phyloP scores from a whole-genome alignment of 2,113 vertebrate species.

The Chloebia gouldiae region DNA sequence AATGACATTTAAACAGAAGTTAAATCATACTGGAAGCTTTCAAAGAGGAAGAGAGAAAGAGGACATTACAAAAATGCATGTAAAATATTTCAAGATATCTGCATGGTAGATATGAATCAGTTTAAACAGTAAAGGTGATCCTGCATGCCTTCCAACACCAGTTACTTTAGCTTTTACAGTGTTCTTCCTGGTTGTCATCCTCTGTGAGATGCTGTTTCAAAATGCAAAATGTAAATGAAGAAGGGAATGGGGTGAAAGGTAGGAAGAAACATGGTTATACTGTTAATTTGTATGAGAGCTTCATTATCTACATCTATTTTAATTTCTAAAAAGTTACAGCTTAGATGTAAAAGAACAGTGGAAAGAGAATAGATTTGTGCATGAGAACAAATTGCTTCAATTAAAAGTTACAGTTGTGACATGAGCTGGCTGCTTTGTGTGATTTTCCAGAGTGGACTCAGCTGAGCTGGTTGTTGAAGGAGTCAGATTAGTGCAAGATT shows the following conservation, averaged over 20 bases:
- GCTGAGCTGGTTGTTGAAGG: neutral
- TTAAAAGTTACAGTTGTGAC: neutral
- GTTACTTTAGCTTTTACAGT: neutral
- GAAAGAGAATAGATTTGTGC: neutral
- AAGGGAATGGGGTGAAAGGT: neutral
- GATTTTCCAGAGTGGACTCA: neutral
- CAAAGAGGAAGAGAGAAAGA: neutral
- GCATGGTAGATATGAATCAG: neutral
- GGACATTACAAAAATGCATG: neutral
- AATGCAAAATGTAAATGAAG: neutral
- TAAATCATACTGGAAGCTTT: neutral
- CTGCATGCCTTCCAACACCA: neutral
- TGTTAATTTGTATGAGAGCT: neutral
- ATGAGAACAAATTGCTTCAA: neutral
- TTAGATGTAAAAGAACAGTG: neutral
- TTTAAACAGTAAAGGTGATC: neutral
- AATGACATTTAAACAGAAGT: neutral
- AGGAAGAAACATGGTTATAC: neutral
- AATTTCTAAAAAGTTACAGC: neutral
- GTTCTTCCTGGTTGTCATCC: neutral
- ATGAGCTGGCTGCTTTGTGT: neutral
- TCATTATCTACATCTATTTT: neutral
- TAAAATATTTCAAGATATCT: neutral
- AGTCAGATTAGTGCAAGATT: neutral
- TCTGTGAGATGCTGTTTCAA: neutral